These are phyloP conservation scores for Microctonus brassicae DNA, from an alignment of 2,888 invertebrate genomes.

Conservation along the genomic window DNA sequence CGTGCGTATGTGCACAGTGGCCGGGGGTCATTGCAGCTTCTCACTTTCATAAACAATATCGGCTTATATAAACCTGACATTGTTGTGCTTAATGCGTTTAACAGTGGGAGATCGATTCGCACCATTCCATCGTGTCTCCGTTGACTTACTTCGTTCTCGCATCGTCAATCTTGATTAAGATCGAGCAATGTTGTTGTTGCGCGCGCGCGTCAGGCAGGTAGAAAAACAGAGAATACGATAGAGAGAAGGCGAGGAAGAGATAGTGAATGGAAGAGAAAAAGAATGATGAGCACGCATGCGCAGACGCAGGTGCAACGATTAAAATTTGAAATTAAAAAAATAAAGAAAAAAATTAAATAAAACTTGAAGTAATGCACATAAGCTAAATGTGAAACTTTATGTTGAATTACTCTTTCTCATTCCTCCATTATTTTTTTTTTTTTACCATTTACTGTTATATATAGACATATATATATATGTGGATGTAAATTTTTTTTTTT, in stretches of 20 bases:
- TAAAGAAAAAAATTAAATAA: not conserved
- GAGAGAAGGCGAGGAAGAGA: not conserved
- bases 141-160: conserved; percentile 10
- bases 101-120: conserved; percentile 22
- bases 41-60: conserved; percentile 18
- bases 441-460: not conserved
- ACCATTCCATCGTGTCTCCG: not conserved
- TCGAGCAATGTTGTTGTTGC: conserved; percentile 9
- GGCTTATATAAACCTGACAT: conserved; percentile 13
- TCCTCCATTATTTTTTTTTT: not conserved
- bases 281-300: conserved; percentile 3
- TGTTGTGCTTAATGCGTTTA: conserved; percentile 18
- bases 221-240: not conserved
- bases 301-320: conserved; percentile 34
- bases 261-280: not conserved
- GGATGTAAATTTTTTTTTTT: too few relatives aligned
- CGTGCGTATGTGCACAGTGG: not conserved
- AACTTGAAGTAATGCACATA: not conserved
- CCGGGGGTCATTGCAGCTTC: conserved; percentile 9
- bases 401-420: not conserved
- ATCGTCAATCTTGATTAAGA: conserved; percentile 29
- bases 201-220: not conserved
- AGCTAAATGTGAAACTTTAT: not conserved
- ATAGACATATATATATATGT: too few relatives aligned
- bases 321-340: not conserved